A percentile compares a stretch with the other conserved stretches of the same genome.
phyloP scores from a whole-genome alignment of 2,797 vertebrate species.

The Molossus alvarezi region DNA sequence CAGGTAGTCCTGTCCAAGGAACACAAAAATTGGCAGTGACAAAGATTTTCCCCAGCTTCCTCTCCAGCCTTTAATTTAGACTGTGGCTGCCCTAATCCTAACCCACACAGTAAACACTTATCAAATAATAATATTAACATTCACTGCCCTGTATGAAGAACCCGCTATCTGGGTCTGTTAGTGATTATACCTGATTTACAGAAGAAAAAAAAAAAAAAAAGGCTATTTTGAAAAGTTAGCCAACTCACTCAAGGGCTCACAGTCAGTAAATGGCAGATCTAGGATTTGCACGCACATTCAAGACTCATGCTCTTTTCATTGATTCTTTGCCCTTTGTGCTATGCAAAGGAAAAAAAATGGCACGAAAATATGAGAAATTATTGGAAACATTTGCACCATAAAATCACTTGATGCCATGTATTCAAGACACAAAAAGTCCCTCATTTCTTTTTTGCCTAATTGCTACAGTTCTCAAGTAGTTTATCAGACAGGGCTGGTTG shows the following conservation, averaged over 20 bases:
- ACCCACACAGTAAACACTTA: not conserved
- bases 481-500: not conserved
- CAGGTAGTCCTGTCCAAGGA: not conserved
- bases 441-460: not conserved
- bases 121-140: not conserved
- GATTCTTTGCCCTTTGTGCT: not conserved
- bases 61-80: not conserved
- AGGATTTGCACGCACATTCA: not conserved
- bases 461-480: not conserved
- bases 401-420: not conserved
- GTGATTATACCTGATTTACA: not conserved
- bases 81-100: not conserved
- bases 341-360: not conserved
- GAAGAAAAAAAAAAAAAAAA: not conserved
- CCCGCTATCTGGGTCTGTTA: not conserved
- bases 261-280: not conserved
- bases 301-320: not conserved
- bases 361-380: not conserved
- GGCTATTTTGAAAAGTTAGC: not conserved
- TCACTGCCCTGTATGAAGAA: not conserved
- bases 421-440: not conserved
- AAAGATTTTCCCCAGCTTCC: not conserved
- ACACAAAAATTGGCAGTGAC: not conserved
- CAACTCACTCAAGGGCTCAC: not conserved
- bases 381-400: not conserved